Evolutionary conservation across 2,797 vertebrate species (phyloP).

Genomic region (Salarias fasciatus): DNA sequence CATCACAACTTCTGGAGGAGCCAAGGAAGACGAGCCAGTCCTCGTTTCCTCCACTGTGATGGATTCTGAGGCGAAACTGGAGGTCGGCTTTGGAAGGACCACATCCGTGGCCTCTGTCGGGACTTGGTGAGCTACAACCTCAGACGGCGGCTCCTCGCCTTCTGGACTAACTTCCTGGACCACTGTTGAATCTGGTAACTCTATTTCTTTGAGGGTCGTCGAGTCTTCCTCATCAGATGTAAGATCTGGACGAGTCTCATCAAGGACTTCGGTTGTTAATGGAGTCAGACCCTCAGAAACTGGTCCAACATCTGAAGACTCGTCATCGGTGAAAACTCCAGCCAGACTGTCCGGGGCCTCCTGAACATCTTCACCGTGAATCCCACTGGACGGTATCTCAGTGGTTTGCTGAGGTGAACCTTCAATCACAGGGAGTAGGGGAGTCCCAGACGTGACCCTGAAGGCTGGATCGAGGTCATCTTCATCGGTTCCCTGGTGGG

Average conservation of each 20-base stretch:
- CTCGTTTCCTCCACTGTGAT: neutral
- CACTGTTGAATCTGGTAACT: slow-evolving; percentile 4
- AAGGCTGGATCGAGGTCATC: neutral
- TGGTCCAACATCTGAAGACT: slow-evolving; percentile 8
- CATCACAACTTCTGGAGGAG: neutral
- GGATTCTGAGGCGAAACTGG: slow-evolving; percentile 6
- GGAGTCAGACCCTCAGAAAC: too few species aligned
- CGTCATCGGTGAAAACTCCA: too few species aligned
- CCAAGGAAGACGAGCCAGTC: neutral
- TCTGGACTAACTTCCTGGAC: slow-evolving; percentile 24
- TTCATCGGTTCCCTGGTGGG: slow-evolving; percentile 60
- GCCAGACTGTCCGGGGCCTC: too few species aligned
- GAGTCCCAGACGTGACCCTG: slow-evolving; percentile 19
- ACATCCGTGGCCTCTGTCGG: slow-evolving; percentile 23
- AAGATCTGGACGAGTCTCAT: slow-evolving; percentile 6
- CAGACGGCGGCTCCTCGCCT: slow-evolving; percentile 31
- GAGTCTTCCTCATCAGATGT: too few species aligned
- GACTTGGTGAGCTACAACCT: slow-evolving; percentile 7
- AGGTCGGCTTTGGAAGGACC: slow-evolving; percentile 22
- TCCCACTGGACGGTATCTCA: neutral
- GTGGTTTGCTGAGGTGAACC: neutral
- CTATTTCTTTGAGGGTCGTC: too few species aligned
- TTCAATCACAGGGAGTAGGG: neutral
- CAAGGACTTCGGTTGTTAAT: neutral
- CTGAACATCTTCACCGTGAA: slow-evolving; percentile 13